Evolutionary conservation across 2,113 vertebrate genomes (phyloP), one percentile per base, ranked within the genome.

Genomic region (Sialia sialis): DNA sequence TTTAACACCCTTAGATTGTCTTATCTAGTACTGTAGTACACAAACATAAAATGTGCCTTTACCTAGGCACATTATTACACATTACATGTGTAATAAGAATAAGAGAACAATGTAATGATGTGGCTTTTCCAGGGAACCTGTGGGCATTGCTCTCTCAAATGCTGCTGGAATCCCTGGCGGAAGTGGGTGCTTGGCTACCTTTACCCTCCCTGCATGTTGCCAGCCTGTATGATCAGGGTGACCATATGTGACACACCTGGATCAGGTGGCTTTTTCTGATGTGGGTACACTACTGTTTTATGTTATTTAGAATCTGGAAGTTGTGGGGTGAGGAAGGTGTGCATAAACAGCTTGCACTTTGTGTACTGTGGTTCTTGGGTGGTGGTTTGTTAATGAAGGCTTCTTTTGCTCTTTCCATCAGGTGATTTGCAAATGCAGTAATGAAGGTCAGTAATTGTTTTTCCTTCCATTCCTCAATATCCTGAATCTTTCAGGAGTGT

Each of bases 361-460:
- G 19, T 27, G 10, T 55, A 2, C 13, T 52, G 46, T 26, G 26
- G 19, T 39, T 80, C n/a, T 46, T 32, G 22, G 5, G 22, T 36
- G 25, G 8, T 27, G 14, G 9, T 67, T 8, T 72, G 16, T 43
- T 96, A 73, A 92, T 0, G 10, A 73, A 82, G 30, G 25, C 52
- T 95, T 89, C 62, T 41, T 68, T 85, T 90, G 11, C 30, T 74
- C 75, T 87, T 95, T 72, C n/a, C 55, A n/a, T 89, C 96, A 99
- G 98, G 90, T 97, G 56, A 97, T 98, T 95, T 98, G 96, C 94
- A 98, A 81, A 67, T 95, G 85, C 55, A 97, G 96, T 27, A 77
- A 15, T 54, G 94, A 98, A 98, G 98, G 98, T 98, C 80, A 87
- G 97, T 97, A 27, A 27, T 43, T 66, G 39, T 34, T 83, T 81